Evolutionary conservation across 2,888 invertebrate genomes (phyloP).

Genomic region (Eupithecia vulgata): DNA sequence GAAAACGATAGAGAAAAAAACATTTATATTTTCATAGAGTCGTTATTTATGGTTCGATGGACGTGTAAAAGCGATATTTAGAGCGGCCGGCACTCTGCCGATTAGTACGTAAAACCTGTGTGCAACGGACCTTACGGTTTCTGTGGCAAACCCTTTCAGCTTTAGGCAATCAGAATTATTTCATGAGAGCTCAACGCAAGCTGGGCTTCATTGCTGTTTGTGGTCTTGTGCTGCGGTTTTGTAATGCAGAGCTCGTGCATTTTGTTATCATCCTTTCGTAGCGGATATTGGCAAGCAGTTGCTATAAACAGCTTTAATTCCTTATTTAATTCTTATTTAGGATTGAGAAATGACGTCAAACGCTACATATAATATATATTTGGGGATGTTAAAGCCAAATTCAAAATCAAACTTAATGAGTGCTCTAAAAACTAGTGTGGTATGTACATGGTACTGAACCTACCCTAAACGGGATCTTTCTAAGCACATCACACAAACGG

Average conservation of each 20-base stretch:
- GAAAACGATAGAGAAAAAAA: conserved; percentile 82
- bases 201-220: conserved; percentile 55
- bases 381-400: neutral
- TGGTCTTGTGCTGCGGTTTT: conserved; percentile 38
- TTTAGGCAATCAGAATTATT: conserved; percentile 80
- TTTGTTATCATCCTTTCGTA: neutral
- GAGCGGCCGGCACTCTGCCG: conserved; percentile 80
- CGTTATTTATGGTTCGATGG: conserved; percentile 82
- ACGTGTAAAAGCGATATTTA: conserved; percentile 82
- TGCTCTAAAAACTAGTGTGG: no score
- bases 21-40: conserved; percentile 84
- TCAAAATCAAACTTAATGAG: neutral
- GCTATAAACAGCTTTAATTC: neutral
- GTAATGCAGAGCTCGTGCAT: conserved; percentile 45
- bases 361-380: neutral
- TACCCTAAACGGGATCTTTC: conserved; percentile 28
- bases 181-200: conserved; percentile 61
- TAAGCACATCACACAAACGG: conserved; percentile 55
- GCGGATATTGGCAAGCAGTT: neutral
- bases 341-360: neutral
- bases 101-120: conserved; percentile 73
- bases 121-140: conserved; percentile 65
- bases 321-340: neutral
- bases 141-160: conserved; percentile 73
- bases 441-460: neutral